Base-by-base conservation (phyloP, 2,888 invertebrate genomes). In the Terebella lapidaria region DNA sequence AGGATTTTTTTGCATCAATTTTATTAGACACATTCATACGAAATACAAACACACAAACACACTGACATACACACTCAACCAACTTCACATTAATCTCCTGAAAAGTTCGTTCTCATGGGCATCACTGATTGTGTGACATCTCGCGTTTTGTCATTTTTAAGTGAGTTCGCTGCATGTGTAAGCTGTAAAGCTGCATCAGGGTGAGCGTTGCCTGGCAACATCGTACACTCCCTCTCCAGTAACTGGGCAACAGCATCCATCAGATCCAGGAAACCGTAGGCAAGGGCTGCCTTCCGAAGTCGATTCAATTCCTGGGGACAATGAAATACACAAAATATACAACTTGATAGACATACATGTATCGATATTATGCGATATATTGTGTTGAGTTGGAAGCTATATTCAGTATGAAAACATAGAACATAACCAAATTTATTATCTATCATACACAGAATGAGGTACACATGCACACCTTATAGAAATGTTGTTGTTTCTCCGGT, bases 401-500 rank as follows among this genome's bases (percentile, higher is more conserved):
- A n/a, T n/a, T n/a, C n/a, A n/a, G n/a, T n/a, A n/a, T n/a, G n/a
- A n/a, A n/a, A n/a, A n/a, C n/a, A n/a, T n/a, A n/a, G n/a, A n/a
- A n/a, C n/a, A n/a, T n/a, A n/a, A n/a, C n/a, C n/a, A n/a, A n/a
- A n/a, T n/a, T n/a, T n/a, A n/a, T n/a, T n/a, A 35, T 35, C 42
- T 15, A 15, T n/a, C n/a, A n/a, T n/a, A n/a, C n/a, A n/a, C n/a
- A n/a, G n/a, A 15, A 35, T 5, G 22, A 55, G 20, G 15, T 49
- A 47, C 46, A 45, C 42, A 10, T 54, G 58, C 65, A 80, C 68
- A 90, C 92, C 85, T 95, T 95, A 77, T 94, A 95, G 74, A 96
- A 91, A 76, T 94, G 92, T 71, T 89, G 90, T 3, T 92, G 93
- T 81, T 96, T 96, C 71, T 96, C 96, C 0, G 95, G 95, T 69